Conservation (phyloP, 1,140 invertebrate genomes). For the silkworm (Bombyx mori) region ASM3026992v2 NC_085124.1:8619501-8620000, state of each 20-base stretch:
- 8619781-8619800: conserved; percentile 73
- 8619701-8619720: conserved; percentile 74
- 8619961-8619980: conserved; percentile 71
- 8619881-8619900: conserved; percentile 30
- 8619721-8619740: conserved; percentile 74
- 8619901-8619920: conserved; percentile 29
- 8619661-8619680: conserved; percentile 73
- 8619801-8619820: conserved; percentile 58
- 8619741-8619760: conserved; percentile 78
- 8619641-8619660: conserved; percentile 71
- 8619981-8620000: conserved; percentile 77
- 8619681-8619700: conserved; percentile 71
- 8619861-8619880: conserved; percentile 21
- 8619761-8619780: conserved; percentile 76
- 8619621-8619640: conserved; percentile 66
- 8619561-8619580: conserved; percentile 37
- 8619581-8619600: conserved; percentile 53
- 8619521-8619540: conserved; percentile 35
- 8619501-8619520: conserved; percentile 60
- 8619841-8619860: conserved; percentile 44
- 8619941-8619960: conserved; percentile 70
- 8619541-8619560: conserved; percentile 38
- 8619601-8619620: conserved; percentile 70
- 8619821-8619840: conserved; percentile 40
- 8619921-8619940: conserved; percentile 33